These are phyloP conservation scores for Limnephilus rhombicus DNA, from an alignment of 2,888 invertebrate species.

Conservation along the genomic window DNA sequence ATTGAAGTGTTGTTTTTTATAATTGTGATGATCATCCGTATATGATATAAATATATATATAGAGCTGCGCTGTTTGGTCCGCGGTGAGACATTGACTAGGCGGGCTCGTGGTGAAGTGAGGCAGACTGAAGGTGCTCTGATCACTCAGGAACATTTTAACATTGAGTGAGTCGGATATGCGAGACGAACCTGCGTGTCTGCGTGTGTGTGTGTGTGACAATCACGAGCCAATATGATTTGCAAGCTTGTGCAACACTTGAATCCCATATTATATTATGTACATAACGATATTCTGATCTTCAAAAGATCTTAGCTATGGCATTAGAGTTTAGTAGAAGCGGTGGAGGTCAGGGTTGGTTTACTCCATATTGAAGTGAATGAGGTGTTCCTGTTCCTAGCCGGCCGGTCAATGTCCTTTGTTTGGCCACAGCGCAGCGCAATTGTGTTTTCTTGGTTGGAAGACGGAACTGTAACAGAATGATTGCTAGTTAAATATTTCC, in stretches of 20 bases:
- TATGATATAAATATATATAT: constrained; percentile 36
- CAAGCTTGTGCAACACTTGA: neutral
- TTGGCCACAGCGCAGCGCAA: neutral
- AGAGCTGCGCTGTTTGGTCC: constrained; percentile 15
- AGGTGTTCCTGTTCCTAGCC: neutral
- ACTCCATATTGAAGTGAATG: neutral
- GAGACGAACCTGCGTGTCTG: neutral
- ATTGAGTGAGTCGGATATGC: neutral
- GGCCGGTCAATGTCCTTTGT: neutral
- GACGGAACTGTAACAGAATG: constrained; percentile 8
- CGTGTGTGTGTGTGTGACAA: neutral
- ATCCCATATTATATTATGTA: constrained; percentile 1
- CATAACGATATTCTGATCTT: neutral
- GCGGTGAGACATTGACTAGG: neutral
- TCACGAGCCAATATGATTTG: neutral
- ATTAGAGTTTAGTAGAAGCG: neutral
- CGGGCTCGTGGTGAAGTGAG: neutral
- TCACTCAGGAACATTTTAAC: neutral
- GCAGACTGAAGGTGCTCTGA: neutral
- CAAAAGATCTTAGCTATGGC: neutral
- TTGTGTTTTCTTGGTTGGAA: neutral
- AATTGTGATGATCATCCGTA: constrained; percentile 40
- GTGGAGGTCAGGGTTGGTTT: neutral
- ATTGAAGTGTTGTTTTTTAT: constrained; percentile 25
- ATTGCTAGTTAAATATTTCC: constrained; percentile 32